phyloP scores from a whole-genome alignment of 2,888 invertebrate genomes.

The Diaperis boleti region DNA sequence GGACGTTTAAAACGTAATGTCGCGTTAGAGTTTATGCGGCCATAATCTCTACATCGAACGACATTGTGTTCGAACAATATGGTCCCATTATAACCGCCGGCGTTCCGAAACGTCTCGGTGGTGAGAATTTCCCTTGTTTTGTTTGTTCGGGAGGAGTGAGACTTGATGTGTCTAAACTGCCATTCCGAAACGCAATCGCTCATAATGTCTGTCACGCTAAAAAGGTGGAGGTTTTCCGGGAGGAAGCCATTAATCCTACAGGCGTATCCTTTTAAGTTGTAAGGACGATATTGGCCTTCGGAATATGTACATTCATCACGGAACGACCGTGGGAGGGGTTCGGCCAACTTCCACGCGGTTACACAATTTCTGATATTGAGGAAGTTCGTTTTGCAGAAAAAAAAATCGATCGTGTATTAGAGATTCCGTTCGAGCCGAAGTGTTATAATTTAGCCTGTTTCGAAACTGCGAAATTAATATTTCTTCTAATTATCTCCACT shows the following conservation, averaged over 20 bases:
- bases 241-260: conserved; percentile 25
- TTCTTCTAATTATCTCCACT: too few relatives aligned
- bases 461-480: too few relatives aligned
- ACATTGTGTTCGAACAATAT: conserved; percentile 35
- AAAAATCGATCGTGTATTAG: too few relatives aligned
- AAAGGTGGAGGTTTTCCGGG: conserved; percentile 12
- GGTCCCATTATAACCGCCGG: conserved; percentile 25
- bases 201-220: conserved; percentile 2
- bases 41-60: conserved; percentile 32
- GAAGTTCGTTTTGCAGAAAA: conserved; percentile 22
- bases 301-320: conserved; percentile 33
- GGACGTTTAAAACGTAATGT: conserved; percentile 31
- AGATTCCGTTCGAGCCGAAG: too few relatives aligned
- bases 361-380: conserved; percentile 25
- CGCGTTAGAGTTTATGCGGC: conserved; percentile 31
- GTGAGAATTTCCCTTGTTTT: conserved; percentile 13
- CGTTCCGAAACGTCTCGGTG: conserved; percentile 13
- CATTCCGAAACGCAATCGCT: background rate
- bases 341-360: conserved; percentile 24
- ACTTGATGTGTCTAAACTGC: conserved; percentile 9
- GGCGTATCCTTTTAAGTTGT: conserved; percentile 12
- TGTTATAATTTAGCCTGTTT: too few relatives aligned
- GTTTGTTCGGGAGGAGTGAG: conserved; percentile 1
- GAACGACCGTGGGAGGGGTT: conserved; percentile 20
- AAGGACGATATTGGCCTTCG: conserved; percentile 32